Percentiles rank a stretch among this genome's conserved stretches.
Evolutionary conservation across 2,888 invertebrate genomes (phyloP).

Genomic region (Standfussiana lucernea): DNA sequence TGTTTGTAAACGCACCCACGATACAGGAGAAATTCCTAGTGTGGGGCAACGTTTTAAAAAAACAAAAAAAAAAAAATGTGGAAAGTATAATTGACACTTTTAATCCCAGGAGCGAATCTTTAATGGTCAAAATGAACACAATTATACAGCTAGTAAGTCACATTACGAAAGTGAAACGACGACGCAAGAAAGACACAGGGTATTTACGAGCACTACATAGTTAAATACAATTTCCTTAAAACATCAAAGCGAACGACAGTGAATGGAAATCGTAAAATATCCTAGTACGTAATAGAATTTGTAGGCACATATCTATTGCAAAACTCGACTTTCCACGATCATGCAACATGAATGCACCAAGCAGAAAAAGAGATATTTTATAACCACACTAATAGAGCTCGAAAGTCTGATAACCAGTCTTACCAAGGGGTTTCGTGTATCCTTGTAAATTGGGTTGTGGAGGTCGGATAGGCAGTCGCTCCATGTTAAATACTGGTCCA

Average conservation of each 20-base stretch:
- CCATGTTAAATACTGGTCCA: neutral
- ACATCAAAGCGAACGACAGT: conserved; percentile 52
- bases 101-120: neutral
- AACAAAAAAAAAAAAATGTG: too few species aligned
- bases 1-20: too few species aligned
- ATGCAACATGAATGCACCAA: conserved; percentile 21
- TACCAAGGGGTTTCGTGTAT: neutral
- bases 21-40: too few species aligned
- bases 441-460: neutral
- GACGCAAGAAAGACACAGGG: neutral
- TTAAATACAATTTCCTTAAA: conserved; percentile 50
- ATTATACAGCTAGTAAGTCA: neutral
- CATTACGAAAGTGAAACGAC: neutral
- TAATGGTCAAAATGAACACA: conserved; percentile 12
- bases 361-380: conserved; percentile 32
- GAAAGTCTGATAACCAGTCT: neutral
- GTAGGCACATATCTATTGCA: conserved; percentile 47
- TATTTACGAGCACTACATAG: conserved; percentile 28
- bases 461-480: neutral
- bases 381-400: neutral
- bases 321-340: conserved; percentile 55
- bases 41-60: too few species aligned
- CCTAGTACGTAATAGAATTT: conserved; percentile 56
- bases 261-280: conserved; percentile 69
- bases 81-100: neutral